Evolutionary conservation across 2,797 vertebrate species (phyloP), one percentile per base, ranked within the genome.

Genomic region (Rhinella marina): DNA sequence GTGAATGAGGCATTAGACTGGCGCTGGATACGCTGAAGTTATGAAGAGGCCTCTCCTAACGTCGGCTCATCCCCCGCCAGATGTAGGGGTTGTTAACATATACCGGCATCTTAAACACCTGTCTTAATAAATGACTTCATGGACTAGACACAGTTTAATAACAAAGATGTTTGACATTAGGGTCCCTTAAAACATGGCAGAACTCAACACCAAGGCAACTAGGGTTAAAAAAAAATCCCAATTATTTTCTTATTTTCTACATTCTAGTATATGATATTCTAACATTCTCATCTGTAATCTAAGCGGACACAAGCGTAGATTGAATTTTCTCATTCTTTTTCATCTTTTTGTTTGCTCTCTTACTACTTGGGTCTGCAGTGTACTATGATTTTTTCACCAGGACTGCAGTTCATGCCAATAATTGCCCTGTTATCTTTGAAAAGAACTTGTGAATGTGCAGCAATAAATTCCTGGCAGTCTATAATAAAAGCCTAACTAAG

Each of bases 401-500:
- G 12, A 54, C 52, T 54, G 54, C 50, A 77, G 23, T 54, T 50
- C 25, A 52, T 25, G 50, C 21, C 73, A 77, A 21, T 54, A 52
- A 52, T 77, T 52, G 6, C 72, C 23, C 50, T 2, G 13, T n/a
- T 52, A 50, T 52, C 9, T 23, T 25, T 54, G 73, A 77, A 77
- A 52, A 77, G 48, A 54, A 54, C 50, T 54, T 77, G n/a, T 54
- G 48, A 13, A 48, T 5, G 23, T 52, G 23, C 4, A 77, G 73
- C 73, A 77, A 23, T 77, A 25, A 50, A 75, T 19, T 75, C 41
- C 5, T 12, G 2, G 41, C 73, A 0, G 2, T 52, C 73, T 76
- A 77, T 77, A 52, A 77, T 77, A 25, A 77, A 25, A 25, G 50
- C 41, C 50, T 77, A 16, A 77, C 23, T n/a, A 52, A 52, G 73